Evolutionary conservation across 1,140 invertebrate genomes (phyloP).

Genomic region (Metopolophium dirhodum): DNA sequence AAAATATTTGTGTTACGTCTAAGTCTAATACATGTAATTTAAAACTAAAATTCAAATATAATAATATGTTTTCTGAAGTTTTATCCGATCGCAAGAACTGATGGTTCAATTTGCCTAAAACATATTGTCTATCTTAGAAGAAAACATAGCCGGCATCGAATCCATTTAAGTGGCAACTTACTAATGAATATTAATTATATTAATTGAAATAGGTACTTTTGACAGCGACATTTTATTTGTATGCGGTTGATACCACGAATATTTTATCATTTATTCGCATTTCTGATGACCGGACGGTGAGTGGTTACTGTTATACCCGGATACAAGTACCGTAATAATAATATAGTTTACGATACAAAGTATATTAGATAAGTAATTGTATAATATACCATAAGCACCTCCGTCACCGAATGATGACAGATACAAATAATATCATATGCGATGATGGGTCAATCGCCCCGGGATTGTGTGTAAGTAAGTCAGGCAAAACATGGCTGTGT

Average conservation of each 20-base stretch:
- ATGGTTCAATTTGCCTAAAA: no score
- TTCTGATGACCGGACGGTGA: background rate
- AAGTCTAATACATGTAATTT: no score
- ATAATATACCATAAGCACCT: no score
- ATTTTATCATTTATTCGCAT: background rate
- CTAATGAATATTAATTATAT: background rate
- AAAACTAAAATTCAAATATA: no score
- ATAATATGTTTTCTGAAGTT: no score
- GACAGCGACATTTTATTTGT: background rate
- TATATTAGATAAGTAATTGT: no score
- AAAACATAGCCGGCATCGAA: background rate
- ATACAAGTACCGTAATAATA: background rate
- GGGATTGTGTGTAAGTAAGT: background rate
- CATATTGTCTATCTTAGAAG: background rate
- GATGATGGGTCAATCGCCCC: no score
- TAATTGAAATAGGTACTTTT: no score
- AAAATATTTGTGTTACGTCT: no score
- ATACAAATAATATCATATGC: background rate
- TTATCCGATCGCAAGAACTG: no score
- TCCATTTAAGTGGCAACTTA: background rate
- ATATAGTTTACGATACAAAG: background rate
- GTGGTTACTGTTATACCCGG: background rate
- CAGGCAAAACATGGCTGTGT: background rate
- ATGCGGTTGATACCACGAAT: background rate
- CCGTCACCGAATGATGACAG: background rate